Base-by-base conservation (phyloP, 2,888 invertebrate genomes). In the Conchocele bisecta region DNA sequence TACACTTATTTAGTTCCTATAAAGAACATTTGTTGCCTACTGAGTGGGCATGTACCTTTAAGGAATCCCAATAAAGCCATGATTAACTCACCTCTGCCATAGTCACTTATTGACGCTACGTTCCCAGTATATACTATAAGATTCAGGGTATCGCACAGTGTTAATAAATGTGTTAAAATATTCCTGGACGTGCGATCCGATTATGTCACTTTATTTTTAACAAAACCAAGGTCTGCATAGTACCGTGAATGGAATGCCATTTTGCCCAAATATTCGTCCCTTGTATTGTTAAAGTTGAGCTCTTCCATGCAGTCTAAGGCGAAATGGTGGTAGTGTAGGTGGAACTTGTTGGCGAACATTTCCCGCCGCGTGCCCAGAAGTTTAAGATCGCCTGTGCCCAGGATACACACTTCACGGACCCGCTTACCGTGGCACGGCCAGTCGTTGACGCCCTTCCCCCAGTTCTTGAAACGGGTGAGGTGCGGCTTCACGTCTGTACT, bases 281-380 rank as follows among this genome's bases (percentile, higher is more conserved):
- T 64, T 37, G 85, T 86, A 31, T 79, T 68, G 48, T 84, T 85
- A 50, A 66, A 84, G 48, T 79, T 73, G 15, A 85, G 41, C 50
- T 87, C 84, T 53, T 87, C 87, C 79, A 90, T 63, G 65, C 91
- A 91, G 50, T 86, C 82, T 7, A 82, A 80, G 0, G 89, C 81
- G 26, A 83, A 78, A 0, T 83, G 86, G 37, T 89, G 75, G 57
- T 75, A 84, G 46, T 88, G 71, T 20, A 82, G 31, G 61, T 89
- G 82, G 42, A 91, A 83, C 68, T 91, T 91, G 75, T 91, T 91
- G 33, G 84, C 87, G 60, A 91, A 89, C n/a, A 91, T 61, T 46
- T 90, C 87, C 7, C 79, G 76, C 29, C 86, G 58, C 1, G 56
- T 57, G 1, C 79, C 60, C 7, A 91, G 61, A 4, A 81, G 28